Conservation (phyloP, 1,140 invertebrate genomes). For the Theocolax elegans region DNA sequence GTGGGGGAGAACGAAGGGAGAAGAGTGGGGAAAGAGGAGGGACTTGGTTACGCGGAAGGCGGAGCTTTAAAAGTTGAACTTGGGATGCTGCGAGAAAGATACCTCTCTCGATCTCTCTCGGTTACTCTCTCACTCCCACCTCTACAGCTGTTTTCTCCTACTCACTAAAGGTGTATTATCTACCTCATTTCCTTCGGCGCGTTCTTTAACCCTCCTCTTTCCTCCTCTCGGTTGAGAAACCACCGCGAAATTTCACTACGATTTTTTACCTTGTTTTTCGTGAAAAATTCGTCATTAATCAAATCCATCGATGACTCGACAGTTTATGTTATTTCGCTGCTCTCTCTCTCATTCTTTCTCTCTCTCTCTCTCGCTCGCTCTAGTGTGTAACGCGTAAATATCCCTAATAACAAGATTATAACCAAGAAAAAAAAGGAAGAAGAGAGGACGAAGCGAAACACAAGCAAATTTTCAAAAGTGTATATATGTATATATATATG, state of each 20-base stretch:
- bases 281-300: no score
- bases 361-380: no score
- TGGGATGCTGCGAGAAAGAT: slow-evolving; percentile 55
- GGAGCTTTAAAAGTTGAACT: slow-evolving; percentile 45
- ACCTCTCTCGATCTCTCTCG: slow-evolving; percentile 11
- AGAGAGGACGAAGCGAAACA: no score
- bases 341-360: background rate
- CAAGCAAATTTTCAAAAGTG: no score
- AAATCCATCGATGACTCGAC: no score
- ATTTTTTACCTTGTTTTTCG: background rate
- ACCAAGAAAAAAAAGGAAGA: no score
- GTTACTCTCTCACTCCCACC: background rate
- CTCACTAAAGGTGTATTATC: background rate
- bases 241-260: slow-evolving; percentile 39
- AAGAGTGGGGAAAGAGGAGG: slow-evolving; percentile 48
- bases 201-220: background rate
- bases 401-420: no score
- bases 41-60: slow-evolving; percentile 35
- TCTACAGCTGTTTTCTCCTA: background rate
- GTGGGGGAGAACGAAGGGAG: slow-evolving; percentile 27
- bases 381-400: no score
- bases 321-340: background rate
- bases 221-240: background rate
- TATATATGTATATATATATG: no score
- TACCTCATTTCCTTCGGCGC: background rate